Evolutionary conservation across 35 echinoderm and acorn worm species (phyloP), one percentile per base, ranked within the genome.

Genomic region (Ophioderma brevispina): DNA sequence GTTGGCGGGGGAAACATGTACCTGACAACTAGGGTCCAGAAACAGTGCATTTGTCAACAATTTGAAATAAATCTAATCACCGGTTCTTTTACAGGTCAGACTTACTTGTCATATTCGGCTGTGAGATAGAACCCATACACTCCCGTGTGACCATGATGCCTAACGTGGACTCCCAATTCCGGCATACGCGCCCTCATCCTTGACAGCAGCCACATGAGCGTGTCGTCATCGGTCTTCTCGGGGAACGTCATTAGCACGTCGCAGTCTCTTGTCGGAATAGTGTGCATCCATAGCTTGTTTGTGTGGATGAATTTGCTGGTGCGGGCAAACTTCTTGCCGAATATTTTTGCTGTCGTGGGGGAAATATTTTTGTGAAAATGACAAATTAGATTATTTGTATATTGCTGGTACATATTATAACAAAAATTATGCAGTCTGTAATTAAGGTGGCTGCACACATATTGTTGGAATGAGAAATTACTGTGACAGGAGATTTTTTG

Each of bases 211-310:
- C 97, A 99, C 85, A 91, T 95, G 33, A 93, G 83, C 0, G 91
- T 90, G 14, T 86, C 91, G 43, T 88, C 90, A 39, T 93, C 88
- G 10, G 94, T 94, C 82, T 99, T 99, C 13, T 64, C 87, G 6
- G 97, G 97, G 88, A 99, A 99, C 13, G 94, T 95, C 43, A 99
- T 82, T 19, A 99, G 41, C 35, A 99, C 83, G 78, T 99, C 94
- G 87, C 97, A 99, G 81, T 95, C 93, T 43, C 80, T 39, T 1
- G 93, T 91, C 19, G 97, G 94, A 15, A 95, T 79, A n/a, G 94
- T 99, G 28, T 99, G 77, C 70, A 95, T 70, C 90, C 97, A 99
- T 79, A 99, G 78, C 63, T 93, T 95, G 59, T 95, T 95, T 30
- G 94, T 84, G 50, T 93, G 91, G 23, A 95, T 92, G 79, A 88